Evolutionary conservation across 2,113 vertebrate genomes (phyloP).

Genomic region (Monopterus albus): DNA sequence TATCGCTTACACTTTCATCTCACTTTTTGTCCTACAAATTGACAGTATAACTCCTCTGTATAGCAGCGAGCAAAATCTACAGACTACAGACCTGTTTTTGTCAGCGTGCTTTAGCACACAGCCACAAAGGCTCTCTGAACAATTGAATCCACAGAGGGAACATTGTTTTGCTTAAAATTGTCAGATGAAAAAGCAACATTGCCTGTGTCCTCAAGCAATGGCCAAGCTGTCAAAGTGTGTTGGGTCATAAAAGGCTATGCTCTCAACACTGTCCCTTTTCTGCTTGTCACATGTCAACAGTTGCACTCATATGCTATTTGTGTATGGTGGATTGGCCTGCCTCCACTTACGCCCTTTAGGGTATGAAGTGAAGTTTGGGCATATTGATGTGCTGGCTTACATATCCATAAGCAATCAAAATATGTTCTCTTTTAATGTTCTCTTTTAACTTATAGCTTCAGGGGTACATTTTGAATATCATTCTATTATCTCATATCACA

Average conservation of each 20-base stretch:
- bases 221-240: constrained; percentile 84
- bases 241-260: constrained; percentile 81
- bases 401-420: constrained; percentile 75
- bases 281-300: constrained; percentile 80
- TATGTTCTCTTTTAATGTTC: constrained; percentile 74
- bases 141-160: constrained; percentile 65
- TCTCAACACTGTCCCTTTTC: constrained; percentile 82
- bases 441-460: constrained; percentile 66
- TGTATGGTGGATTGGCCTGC: constrained; percentile 58
- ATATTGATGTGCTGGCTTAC: constrained; percentile 64
- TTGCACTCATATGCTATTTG: constrained; percentile 71
- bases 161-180: constrained; percentile 71
- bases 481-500: constrained; percentile 75
- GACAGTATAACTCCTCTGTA: constrained; percentile 69
- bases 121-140: constrained; percentile 68
- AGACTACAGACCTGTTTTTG: constrained; percentile 71
- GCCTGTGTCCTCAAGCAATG: constrained; percentile 75
- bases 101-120: constrained; percentile 54
- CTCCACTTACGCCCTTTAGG: constrained; percentile 55
- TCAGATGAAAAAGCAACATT: constrained; percentile 79
- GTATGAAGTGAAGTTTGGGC: constrained; percentile 62
- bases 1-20: constrained; percentile 68
- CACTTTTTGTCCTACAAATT: constrained; percentile 71
- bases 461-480: constrained; percentile 73
- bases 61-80: constrained; percentile 61